A percentile compares a stretch with the other conserved stretches of the same genome.
phyloP scores from a whole-genome alignment of 2,113 vertebrate species.

The Malurus alboscapulatus region DNA sequence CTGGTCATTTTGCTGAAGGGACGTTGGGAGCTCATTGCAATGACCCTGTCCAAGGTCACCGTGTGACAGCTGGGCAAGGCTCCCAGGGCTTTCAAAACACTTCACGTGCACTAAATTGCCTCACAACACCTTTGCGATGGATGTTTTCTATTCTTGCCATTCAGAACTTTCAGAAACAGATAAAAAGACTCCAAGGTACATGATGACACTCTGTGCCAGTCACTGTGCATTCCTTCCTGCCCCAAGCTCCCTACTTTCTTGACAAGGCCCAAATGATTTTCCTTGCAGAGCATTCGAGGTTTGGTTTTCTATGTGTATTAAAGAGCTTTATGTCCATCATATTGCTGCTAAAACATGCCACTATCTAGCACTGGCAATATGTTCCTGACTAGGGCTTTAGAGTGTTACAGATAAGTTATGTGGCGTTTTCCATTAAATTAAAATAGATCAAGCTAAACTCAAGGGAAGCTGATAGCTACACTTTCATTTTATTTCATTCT shows the following conservation, averaged over 20 bases:
- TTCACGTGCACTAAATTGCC: not conserved
- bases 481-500: slow-evolving; percentile 28
- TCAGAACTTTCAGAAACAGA: not conserved
- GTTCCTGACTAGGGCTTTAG: slow-evolving; percentile 30
- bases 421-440: slow-evolving; percentile 43
- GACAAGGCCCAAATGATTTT: not conserved
- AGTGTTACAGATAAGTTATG: slow-evolving; percentile 20
- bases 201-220: rapidly evolving
- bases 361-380: not conserved
- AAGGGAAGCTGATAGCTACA: slow-evolving; percentile 11
- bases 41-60: not conserved
- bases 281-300: not conserved
- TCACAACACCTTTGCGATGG: not conserved
- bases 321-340: not conserved
- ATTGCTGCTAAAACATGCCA: not conserved
- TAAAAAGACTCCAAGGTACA: not conserved
- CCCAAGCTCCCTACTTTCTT: not conserved
- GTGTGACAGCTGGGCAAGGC: not conserved
- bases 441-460: slow-evolving; percentile 47
- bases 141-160: not conserved
- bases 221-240: not conserved
- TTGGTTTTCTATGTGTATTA: not conserved
- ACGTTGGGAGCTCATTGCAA: rapidly evolving
- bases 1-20: rapidly evolving
- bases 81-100: not conserved